A percentile compares a stretch with the other conserved stretches of the same genome.
Evolutionary conservation across 2,888 invertebrate species (phyloP).

Genomic region (Siphlonurus alternatus): DNA sequence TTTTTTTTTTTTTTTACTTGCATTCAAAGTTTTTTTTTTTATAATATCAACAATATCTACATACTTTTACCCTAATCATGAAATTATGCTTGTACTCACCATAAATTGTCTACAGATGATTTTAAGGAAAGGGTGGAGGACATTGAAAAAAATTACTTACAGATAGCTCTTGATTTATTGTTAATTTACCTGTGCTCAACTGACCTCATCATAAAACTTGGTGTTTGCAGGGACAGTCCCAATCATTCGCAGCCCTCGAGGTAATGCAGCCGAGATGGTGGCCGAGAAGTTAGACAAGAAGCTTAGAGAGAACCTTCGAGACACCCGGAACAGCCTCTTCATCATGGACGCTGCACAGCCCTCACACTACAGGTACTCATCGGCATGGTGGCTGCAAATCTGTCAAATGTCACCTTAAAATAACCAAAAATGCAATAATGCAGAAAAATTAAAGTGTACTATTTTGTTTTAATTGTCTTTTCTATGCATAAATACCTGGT

Average conservation of each 20-base stretch:
- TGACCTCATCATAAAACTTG: no score
- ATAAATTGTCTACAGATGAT: no score
- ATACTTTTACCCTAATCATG: no score
- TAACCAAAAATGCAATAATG: background rate
- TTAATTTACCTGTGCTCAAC: no score
- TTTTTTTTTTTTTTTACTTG: no score
- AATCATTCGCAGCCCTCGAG: slow-evolving; percentile 81
- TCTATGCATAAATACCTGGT: background rate
- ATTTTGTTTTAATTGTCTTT: background rate
- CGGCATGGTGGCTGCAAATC: no score
- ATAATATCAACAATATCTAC: no score
- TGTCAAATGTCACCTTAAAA: background rate
- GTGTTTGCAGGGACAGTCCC: slow-evolving; percentile 61
- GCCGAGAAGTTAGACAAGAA: slow-evolving; percentile 95
- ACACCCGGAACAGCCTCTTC: slow-evolving; percentile 91
- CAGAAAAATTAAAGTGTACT: background rate
- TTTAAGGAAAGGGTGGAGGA: no score
- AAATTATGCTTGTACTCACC: no score
- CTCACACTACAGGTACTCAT: slow-evolving; percentile 39
- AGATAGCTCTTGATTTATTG: no score
- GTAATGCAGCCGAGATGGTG: slow-evolving; percentile 97
- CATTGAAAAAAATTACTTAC: no score
- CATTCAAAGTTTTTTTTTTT: background rate
- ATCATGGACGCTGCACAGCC: slow-evolving; percentile 64
- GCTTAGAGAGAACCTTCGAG: slow-evolving; percentile 88